phyloP scores from a whole-genome alignment of 2,797 vertebrate species.

The Furcifer pardalis region DNA sequence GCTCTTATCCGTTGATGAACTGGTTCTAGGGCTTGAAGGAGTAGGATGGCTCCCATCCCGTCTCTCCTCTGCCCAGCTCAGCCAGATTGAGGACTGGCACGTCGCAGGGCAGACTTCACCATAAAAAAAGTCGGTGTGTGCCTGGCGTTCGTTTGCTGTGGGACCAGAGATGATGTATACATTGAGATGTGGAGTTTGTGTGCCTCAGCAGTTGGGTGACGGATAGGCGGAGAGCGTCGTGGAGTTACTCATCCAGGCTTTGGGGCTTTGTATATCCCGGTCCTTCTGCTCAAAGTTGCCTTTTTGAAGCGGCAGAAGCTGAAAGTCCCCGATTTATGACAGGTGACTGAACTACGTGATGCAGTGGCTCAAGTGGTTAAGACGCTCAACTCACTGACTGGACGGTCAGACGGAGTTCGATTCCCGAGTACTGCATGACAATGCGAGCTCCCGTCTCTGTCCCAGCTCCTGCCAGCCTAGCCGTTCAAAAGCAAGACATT shows the following conservation, averaged over 20 bases:
- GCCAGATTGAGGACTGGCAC: slow-evolving; percentile 37
- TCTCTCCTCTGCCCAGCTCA: slow-evolving; percentile 2
- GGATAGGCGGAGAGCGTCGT: slow-evolving; percentile 42
- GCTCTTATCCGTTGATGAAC: slow-evolving; percentile 55
- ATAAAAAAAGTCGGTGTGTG: rapidly evolving
- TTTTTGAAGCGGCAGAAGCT: background rate
- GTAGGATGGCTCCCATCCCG: slow-evolving; percentile 31
- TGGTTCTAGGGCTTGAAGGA: slow-evolving; percentile 44
- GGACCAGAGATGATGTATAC: slow-evolving; percentile 18
- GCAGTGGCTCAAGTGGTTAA: no score
- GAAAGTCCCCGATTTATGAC: no score
- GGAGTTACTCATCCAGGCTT: slow-evolving; percentile 59
- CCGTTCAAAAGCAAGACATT: no score
- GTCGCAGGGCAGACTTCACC: no score
- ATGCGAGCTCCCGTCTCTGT: no score
- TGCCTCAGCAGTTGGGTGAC: slow-evolving; percentile 56
- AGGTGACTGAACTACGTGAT: no score
- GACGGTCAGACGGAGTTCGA: no score
- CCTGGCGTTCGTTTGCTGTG: slow-evolving; percentile 16
- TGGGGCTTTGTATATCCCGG: slow-evolving; percentile 51
- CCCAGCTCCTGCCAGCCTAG: no score
- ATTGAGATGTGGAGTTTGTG: slow-evolving; percentile 50
- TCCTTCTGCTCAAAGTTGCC: no score
- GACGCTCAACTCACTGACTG: no score
- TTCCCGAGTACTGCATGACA: no score